Base-by-base conservation (phyloP, 2,113 vertebrate genomes). In the Myiozetetes cayanensis region DNA sequence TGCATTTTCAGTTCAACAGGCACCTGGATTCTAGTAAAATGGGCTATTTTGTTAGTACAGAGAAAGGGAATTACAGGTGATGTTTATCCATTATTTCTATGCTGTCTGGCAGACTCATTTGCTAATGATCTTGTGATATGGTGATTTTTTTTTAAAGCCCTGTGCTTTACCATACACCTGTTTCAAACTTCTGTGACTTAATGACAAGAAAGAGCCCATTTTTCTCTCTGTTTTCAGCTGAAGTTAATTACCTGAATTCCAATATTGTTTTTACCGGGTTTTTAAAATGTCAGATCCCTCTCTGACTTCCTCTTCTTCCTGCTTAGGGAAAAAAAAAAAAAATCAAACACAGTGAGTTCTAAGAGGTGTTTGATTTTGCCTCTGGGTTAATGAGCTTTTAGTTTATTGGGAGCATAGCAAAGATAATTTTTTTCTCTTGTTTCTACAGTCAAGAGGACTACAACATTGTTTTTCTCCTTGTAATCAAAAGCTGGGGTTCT, bases 401-500 rank as follows among this genome's bases (percentile, higher is more conserved):
- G 53, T 53, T 76, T 79, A 83, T 27, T 89, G 66, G 52, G 25
- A 87, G 25, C 52, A 71, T 17, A 63, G 76, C 21, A 62, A 82
- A 92, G 49, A 50, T 58, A 79, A 10, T 72, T 47, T 90, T 90
- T 82, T 68, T 80, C 35, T 89, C 31, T 85, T 47, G 8, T 84
- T 93, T 85, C 49, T 73, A 79, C 35, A 90, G 4, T 74, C 43
- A 27, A 44, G 44, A 90, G 21, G 25, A 71, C 58, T 80, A 39
- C 73, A 70, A 27, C 28, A 72, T 72, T 63, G 18, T 67, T 87
- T 94, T 92, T 90, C 43, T 23, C 39, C 37, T 77, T 88, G n/a
- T 77, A 86, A 83, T 93, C 72, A 91, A 96, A 96, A 94, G 24
- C 35, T 47, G 52, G 63, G 39, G 10, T 81, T 92, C 83, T 94